These are phyloP conservation scores for Pomacea maculata DNA, from an alignment of 1,140 invertebrate species.

Conservation along the genomic window DNA sequence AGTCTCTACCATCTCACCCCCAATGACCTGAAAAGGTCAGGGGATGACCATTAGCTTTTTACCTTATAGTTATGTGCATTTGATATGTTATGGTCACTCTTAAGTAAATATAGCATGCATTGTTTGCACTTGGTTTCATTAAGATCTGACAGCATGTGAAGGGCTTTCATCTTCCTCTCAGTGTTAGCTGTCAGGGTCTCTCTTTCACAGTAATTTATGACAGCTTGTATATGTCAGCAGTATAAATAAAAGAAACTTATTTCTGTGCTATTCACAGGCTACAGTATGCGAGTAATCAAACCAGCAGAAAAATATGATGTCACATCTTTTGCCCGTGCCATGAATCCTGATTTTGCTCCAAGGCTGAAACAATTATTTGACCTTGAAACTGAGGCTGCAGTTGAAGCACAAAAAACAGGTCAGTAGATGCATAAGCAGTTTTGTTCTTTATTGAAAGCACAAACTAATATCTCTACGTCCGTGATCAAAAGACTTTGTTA, in stretches of 20 bases:
- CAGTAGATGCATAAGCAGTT: background rate
- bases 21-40: too few species aligned
- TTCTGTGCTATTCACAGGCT: constrained; percentile 46
- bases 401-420: constrained; percentile 63
- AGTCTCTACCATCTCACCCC: too few species aligned
- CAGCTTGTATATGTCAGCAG: background rate
- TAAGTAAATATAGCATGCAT: too few species aligned
- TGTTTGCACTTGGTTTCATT: too few species aligned
- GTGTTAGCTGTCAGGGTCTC: too few species aligned
- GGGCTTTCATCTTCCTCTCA: too few species aligned
- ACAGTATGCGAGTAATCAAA: constrained; percentile 59
- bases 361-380: constrained; percentile 64
- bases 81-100: background rate
- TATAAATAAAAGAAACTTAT: background rate
- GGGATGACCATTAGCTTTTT: too few species aligned
- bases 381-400: constrained; percentile 62
- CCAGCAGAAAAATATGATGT: constrained; percentile 66
- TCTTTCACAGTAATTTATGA: background rate
- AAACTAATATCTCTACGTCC: too few species aligned
- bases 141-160: too few species aligned
- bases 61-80: too few species aligned
- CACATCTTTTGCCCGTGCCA: constrained; percentile 63
- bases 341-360: constrained; percentile 66
- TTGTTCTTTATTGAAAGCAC: too few species aligned
- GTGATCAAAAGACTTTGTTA: too few species aligned